Evolutionary conservation across 2,888 invertebrate species (phyloP), one percentile per base, ranked within the genome.

Genomic region (Xylota segnis): DNA sequence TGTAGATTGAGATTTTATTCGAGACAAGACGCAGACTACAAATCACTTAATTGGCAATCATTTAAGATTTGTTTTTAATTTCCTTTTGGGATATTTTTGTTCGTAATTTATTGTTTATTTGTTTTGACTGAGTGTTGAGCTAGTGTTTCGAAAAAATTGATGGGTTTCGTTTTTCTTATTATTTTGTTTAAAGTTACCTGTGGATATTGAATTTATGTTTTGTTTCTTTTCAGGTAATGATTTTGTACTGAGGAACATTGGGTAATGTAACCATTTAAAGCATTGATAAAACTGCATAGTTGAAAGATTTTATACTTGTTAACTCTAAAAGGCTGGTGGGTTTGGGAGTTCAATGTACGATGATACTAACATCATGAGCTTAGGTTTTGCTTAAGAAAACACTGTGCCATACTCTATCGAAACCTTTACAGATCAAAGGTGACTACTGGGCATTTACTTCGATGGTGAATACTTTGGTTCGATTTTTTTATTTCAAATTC

Each of bases 31-130:
- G 40, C 34, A 66, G 52, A 59, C 59, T 54, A 72, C 66, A 72
- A 83, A 83, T 83, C 66, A 61, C 66, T 83, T 76, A 71, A 76
- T 83, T 83, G 71, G 59, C 76, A 77, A 59, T 72, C 76, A 83
- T 61, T 66, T 76, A 37, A 58, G 52, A 59, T 71, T 71, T 58
- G 4, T 40, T 58, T 45, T 59, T 56, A 29, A 58, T 43, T 58
- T 52, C 10, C 27, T 34, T 12, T 45, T 23, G 14, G 23, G 34
- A 45, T 54, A 10, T 58, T 32, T 47, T 71, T 37, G 29, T 27
- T 71, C 18, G 2, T 63, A 23, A 23, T 23, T 71, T 47, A 23
- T 37, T 37, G 37, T 14, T 43, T 32, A 23, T n/a, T 10, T 34
- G 6, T 12, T 23, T 40, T 5, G 54, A 56, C 56, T 9, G 56